phyloP scores from a whole-genome alignment of 2,113 vertebrate genomes.

The Pardalotus punctatus region DNA sequence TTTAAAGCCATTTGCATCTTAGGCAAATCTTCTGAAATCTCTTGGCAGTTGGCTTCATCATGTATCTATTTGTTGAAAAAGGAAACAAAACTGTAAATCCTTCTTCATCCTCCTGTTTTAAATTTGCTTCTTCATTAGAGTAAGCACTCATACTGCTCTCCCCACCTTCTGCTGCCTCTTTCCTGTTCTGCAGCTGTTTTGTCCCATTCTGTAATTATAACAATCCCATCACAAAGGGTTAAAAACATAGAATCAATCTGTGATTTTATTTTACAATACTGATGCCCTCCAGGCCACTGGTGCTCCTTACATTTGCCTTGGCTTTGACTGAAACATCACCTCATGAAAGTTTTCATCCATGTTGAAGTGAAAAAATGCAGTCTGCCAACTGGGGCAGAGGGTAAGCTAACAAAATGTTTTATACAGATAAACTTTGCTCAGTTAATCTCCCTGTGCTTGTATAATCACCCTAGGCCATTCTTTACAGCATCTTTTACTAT shows the following conservation, averaged over 20 bases:
- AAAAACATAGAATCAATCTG: background rate
- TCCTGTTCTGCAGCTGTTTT: conserved; percentile 50
- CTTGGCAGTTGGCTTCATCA: background rate
- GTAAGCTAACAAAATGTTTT: background rate
- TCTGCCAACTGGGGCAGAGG: background rate
- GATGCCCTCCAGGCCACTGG: background rate
- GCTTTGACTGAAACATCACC: background rate
- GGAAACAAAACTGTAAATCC: background rate
- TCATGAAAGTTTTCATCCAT: rapidly evolving
- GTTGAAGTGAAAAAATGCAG: background rate
- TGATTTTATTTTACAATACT: background rate
- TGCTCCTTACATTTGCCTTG: background rate
- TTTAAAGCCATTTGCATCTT: background rate
- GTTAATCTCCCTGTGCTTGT: background rate
- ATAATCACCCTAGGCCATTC: conserved; percentile 3
- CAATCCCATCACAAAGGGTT: background rate
- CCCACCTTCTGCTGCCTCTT: background rate
- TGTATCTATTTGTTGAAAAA: background rate
- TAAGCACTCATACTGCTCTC: background rate
- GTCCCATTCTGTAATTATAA: conserved; percentile 67
- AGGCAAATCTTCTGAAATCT: background rate
- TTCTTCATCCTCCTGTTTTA: background rate
- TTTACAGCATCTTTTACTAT: background rate
- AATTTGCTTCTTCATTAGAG: background rate
- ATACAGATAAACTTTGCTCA: background rate